Base-by-base conservation (phyloP, 2,113 vertebrate genomes). In the Eptesicus fuscus region DNA sequence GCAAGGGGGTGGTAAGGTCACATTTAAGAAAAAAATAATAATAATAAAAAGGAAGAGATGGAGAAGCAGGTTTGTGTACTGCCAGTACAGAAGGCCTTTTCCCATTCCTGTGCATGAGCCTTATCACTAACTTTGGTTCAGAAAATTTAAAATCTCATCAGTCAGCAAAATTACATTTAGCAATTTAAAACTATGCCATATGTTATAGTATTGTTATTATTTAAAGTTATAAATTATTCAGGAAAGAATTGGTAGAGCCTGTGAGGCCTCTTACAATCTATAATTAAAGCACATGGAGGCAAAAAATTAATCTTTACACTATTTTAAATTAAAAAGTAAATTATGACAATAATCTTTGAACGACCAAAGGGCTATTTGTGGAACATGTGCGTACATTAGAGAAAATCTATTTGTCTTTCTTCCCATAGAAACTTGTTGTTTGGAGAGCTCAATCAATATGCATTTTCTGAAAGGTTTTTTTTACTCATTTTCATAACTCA, bases 311-410 rank as follows among this genome's bases (percentile, higher is more conserved):
- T n/a, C 22, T 67, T 44, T 77, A 78, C 17, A 59, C 17, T 61
- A 71, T 73, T 94, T 96, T 95, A 87, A 93, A 78, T 76, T 88
- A 35, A n/a, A 77, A 67, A 87, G 4, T 63, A 10, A 22, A 83
- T 23, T 25, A n/a, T 94, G 51, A 59, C 20, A 86, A 70, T 90
- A 47, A 63, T 88, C 40, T 77, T 69, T 63, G 17, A 92, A 92
- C 32, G 93, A 93, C 18, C 18, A 83, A 90, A 95, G n/a, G 11
- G 40, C 30, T 95, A 1, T 90, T 70, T 84, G 47, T 90, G 63
- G 73, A 7, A 71, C 10, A 93, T 16, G 5, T 82, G 11, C 93
- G 10, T 47, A 30, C 65, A 82, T 69, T 51, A 83, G 59, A 89
- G 67, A 93, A 90, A 77, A 83, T n/a, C 35, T 40, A 49, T 71